These are phyloP conservation scores for Polydesmus complanatus DNA, from an alignment of 2,888 invertebrate species.

Conservation along the genomic window DNA sequence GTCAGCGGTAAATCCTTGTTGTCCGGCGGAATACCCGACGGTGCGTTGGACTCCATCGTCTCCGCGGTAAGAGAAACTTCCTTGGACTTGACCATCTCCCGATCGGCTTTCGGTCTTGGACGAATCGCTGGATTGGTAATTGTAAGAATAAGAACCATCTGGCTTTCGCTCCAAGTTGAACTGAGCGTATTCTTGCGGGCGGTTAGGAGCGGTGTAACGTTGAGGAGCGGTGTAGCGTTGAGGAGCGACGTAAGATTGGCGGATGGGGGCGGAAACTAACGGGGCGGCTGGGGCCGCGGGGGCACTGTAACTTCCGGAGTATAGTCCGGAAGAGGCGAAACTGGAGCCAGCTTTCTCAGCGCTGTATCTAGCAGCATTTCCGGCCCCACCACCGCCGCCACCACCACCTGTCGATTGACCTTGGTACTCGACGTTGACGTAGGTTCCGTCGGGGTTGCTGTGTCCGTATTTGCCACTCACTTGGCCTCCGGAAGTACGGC, in stretches of 20 bases:
- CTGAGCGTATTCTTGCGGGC: neutral
- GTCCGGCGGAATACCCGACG: slow-evolving; percentile 7
- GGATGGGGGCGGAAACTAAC: neutral
- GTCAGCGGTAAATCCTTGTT: slow-evolving; percentile 9
- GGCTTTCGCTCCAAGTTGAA: slow-evolving; percentile 1
- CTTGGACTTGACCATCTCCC: slow-evolving; percentile 11
- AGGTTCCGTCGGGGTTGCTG: slow-evolving; percentile 10
- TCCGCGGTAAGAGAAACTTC: slow-evolving; percentile 3
- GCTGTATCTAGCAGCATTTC: neutral
- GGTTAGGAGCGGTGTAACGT: neutral
- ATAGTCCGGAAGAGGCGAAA: neutral
- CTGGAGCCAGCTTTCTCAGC: neutral
- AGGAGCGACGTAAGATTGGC: neutral
- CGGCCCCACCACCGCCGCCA: neutral
- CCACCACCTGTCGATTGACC: slow-evolving; percentile 5
- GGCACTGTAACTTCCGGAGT: neutral
- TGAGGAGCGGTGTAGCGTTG: neutral
- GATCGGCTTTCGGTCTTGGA: slow-evolving; percentile 7
- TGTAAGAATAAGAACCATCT: slow-evolving; percentile 9
- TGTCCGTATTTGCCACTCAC: slow-evolving; percentile 11
- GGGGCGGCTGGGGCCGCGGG: neutral
- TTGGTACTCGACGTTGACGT: slow-evolving; percentile 12
- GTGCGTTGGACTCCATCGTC: slow-evolving; percentile 10
- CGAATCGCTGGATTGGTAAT: slow-evolving; percentile 5
- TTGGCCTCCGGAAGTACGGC: slow-evolving; percentile 1